phyloP scores from a whole-genome alignment of 2,888 invertebrate species.

The Nomada fucata region DNA sequence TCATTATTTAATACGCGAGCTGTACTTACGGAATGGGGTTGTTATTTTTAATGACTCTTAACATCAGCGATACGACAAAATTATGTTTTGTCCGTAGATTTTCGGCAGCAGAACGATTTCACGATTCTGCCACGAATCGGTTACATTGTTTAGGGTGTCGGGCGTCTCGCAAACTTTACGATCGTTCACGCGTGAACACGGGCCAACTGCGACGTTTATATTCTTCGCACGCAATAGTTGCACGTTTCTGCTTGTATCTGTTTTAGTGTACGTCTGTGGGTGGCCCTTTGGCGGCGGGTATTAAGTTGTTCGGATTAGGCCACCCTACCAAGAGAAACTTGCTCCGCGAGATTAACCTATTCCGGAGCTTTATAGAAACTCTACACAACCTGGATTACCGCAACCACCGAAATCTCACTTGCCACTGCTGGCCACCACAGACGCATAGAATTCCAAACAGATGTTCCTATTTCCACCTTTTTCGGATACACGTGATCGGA shows the following conservation, averaged over 20 bases:
- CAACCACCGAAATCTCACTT: constrained; percentile 74
- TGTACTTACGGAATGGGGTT: too few relatives aligned
- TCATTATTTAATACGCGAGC: too few relatives aligned
- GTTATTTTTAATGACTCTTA: too few relatives aligned
- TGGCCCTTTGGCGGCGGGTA: constrained; percentile 66
- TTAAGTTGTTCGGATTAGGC: constrained; percentile 78
- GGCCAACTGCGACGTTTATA: constrained; percentile 50
- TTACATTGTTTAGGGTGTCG: background rate
- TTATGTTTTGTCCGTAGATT: too few relatives aligned
- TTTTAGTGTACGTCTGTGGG: constrained; percentile 1
- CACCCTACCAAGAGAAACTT: constrained; percentile 71
- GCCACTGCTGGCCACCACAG: constrained; percentile 66
- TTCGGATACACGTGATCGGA: constrained; percentile 30
- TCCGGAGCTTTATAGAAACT: constrained; percentile 77
- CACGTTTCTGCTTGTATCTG: background rate
- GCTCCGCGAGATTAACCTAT: constrained; percentile 79
- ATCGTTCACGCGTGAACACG: constrained; percentile 49
- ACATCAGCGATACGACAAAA: too few relatives aligned
- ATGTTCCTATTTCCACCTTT: constrained; percentile 78
- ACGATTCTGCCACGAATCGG: background rate
- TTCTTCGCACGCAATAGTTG: constrained; percentile 56
- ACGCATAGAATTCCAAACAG: constrained; percentile 79
- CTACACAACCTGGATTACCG: constrained; percentile 76
- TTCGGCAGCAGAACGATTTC: background rate
- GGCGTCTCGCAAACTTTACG: constrained; percentile 35